Evolutionary conservation across 1,140 invertebrate genomes (phyloP), one percentile per base, ranked within the genome.

Genomic region (Euura lappo): DNA sequence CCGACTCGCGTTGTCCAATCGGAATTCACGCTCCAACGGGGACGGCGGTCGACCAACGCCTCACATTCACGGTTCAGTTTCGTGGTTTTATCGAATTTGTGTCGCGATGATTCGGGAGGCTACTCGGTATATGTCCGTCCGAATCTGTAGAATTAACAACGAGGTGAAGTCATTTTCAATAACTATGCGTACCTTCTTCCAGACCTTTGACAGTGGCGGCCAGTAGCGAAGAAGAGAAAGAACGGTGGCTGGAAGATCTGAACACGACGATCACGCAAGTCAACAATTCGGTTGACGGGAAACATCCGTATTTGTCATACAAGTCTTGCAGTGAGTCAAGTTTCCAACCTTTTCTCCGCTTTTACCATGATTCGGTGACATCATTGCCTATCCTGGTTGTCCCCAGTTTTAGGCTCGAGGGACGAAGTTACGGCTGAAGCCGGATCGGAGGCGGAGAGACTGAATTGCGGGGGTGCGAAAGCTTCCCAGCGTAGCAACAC

Each of bases 241-340:
- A 93, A 74, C 92, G 94, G 73, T 98, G 97, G 97, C 87, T 96
- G 67, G 91, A 93, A 74, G 95, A 98, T 83, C 88, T 98, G 11
- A 92, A 91, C 65, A 88, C 90, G 73, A 92, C 95, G 6, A 93
- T 97, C 51, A 88, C 90, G 43, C 87, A 90, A 78, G 93, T 93
- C 13, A 91, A 90, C 70, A 90, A 92, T 77, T 88, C 90, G 64
- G 85, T 88, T 3, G 92, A 93, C 75, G 89, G 90, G 68, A 92
- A 92, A 78, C 87, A 91, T 64, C 90, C 90, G 44, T 93, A 94
- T 86, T 89, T 93, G 77, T 94, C 92, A 85, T 88, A 95, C 10
- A 95, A 95, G 84, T 94, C 94, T 80, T 94, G 91, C 78, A 93
- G 93, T 94, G 84, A 92, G 92, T 91, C 8, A 4, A 44, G 13